Base-by-base conservation (phyloP, 2,113 vertebrate genomes). In the sheep (Ovis aries) region DNA sequence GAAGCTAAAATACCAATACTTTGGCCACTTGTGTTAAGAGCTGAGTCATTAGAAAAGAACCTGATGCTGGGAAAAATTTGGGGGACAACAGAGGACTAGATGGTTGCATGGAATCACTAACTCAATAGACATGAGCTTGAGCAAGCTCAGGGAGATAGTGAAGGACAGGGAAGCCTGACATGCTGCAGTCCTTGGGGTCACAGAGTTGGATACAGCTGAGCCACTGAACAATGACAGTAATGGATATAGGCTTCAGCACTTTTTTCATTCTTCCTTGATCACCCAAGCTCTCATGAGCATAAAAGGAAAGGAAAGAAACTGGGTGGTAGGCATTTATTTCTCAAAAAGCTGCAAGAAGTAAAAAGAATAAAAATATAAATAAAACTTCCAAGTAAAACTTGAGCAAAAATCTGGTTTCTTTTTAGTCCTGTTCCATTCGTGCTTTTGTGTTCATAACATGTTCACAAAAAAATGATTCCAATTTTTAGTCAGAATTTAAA, bases 401-500 rank as follows among this genome's bases (percentile, higher is more conserved):
- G 55, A 29, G 33, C 90, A 71, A 7, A 90, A 9, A 97, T 91
- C 74, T 97, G 74, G 40, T 86, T 81, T 10, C 3, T 40, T 92
- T 97, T 96, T 88, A 91, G 17, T 55, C 88, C 88, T 94, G 71
- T 96, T 10, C 19, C 78, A 6, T 95, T 89, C 50, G 64, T 80
- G 86, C 52, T 82, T 88, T 96, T 78, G 15, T 33, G 84, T 94
- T 93, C 97, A 92, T 43, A 87, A 57, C 40, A 93, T 95, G 50
- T 96, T 77, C 88, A 33, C 8, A 91, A 55, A 80, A 29, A 95
- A 95, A 60, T 92, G 71, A n/a, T 71, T 40, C 86, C 45, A 59
- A 91, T 89, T 98, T 83, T 88, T 67, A 96, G 78, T 3, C 52
- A 94, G 50, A 93, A 29, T 95, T 98, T 92, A 92, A 93, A 97